A percentile compares a stretch with the other conserved stretches of the same genome.
These are phyloP conservation scores for Otolemur garnettii DNA, from an alignment of 2,113 vertebrate genomes.

Conservation along the genomic window DNA sequence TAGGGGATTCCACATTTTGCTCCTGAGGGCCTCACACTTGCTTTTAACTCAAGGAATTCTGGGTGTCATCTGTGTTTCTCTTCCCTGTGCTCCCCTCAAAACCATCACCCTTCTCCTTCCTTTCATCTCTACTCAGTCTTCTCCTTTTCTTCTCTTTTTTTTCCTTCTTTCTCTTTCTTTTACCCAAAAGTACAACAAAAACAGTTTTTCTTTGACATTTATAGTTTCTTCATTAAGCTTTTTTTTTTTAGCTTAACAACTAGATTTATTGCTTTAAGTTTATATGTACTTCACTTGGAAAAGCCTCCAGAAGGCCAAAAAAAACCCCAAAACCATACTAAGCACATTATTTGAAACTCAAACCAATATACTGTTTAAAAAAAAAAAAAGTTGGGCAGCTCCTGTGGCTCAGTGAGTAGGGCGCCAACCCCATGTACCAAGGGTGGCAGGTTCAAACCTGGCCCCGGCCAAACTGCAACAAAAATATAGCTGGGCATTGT, in stretches of 20 bases:
- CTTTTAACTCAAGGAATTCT: constrained; percentile 22
- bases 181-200: not conserved
- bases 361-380: not conserved
- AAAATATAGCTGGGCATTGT: too few species aligned
- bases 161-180: not conserved
- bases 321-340: not conserved
- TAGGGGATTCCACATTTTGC: not conserved
- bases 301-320: not conserved
- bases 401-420: too few species aligned
- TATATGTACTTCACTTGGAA: constrained; percentile 16
- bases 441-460: too few species aligned
- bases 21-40: not conserved
- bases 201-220: not conserved
- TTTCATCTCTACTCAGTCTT: not conserved
- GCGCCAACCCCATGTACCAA: too few species aligned
- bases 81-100: not conserved
- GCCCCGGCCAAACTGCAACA: too few species aligned
- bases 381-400: not conserved
- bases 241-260: not conserved
- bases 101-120: not conserved
- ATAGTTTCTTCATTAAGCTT: not conserved
- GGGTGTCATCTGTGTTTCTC: not conserved
- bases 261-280: constrained; percentile 39
- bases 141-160: not conserved
- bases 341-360: not conserved